phyloP scores from a whole-genome alignment of 2,888 invertebrate species.

The Notodonta dromedarius region DNA sequence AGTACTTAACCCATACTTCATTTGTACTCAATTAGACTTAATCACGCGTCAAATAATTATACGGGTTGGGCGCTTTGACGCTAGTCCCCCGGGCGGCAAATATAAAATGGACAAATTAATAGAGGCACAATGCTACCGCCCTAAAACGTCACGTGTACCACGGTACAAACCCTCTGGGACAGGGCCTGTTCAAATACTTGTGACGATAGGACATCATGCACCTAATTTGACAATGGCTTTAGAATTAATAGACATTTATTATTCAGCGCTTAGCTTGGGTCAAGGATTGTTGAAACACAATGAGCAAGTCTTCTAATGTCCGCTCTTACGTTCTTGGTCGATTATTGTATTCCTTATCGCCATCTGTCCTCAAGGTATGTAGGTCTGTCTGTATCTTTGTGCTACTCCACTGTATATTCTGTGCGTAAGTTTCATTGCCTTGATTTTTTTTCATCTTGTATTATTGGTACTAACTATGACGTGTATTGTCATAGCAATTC shows the following conservation, averaged over 20 bases:
- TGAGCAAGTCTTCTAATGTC: too few species aligned
- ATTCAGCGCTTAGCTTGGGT: too few species aligned
- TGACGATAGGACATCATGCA: neutral
- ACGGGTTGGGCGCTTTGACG: conserved; percentile 19
- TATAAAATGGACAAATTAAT: conserved; percentile 21
- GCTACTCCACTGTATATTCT: too few species aligned
- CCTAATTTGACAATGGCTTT: neutral
- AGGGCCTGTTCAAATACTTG: neutral
- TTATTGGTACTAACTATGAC: too few species aligned
- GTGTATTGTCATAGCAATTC: too few species aligned
- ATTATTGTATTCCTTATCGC: too few species aligned
- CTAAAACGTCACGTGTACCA: conserved; percentile 9
- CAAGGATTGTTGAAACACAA: too few species aligned
- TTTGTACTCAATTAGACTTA: conserved; percentile 23
- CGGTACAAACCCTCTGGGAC: conserved; percentile 7
- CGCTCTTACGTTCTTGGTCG: too few species aligned
- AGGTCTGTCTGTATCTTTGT: too few species aligned
- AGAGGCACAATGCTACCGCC: conserved; percentile 9
- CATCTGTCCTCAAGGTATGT: too few species aligned
- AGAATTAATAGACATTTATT: neutral
- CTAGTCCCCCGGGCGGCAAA: conserved; percentile 8
- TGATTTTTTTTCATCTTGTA: too few species aligned
- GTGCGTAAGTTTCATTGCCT: too few species aligned
- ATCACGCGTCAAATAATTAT: conserved; percentile 21
- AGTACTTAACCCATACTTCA: conserved; percentile 1